Base-by-base conservation (phyloP, 2,797 vertebrate species). In the Lithobates sylvaticus region DNA sequence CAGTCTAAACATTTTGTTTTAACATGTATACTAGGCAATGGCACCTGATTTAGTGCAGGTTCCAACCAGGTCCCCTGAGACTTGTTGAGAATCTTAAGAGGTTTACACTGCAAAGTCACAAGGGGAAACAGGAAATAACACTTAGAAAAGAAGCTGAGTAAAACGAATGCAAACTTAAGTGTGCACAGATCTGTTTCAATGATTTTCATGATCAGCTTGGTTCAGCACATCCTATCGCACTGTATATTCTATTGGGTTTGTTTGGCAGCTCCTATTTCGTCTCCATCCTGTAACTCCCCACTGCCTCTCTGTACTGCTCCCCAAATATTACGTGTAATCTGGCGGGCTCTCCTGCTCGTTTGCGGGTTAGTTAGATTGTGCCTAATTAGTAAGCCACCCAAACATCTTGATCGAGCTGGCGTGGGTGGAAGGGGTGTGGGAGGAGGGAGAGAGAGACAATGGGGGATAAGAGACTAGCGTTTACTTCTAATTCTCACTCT, bases 401-500 rank as follows among this genome's bases (percentile, higher is more conserved):
- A 82, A 27, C 58, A 64, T 61, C 73, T 61, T 87, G 81, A 87
- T 87, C 76, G 86, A 87, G 86, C 81, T 84, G 76, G 86, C 54
- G 86, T 87, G 76, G 86, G 86, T 71, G 71, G 34, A 76, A 5
- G 13, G 78, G 47, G 44, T 27, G 77, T 78, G 36, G 84, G 42
- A 75, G 34, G 16, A 78, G 58, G 81, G 47, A 69, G 70, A 76
- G 78, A 34, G 76, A 78, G 76, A 78, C 80, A 78, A 75, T 65
- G 70, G 86, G 76, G 81, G 75, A 83, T 84, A 79, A 79, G 21
- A 84, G 76, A 87, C 81, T 83, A 83, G 86, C 86, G 64, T 81
- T 81, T 86, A 87, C 76, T 87, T 67, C 47, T 87, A 83, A 87
- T 87, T 87, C 69, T 78, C 39, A 84, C 79, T 79, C 86, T 87